Base-by-base conservation (phyloP, 92 coral and sea anemone species). In the Porites divaricata region DNA sequence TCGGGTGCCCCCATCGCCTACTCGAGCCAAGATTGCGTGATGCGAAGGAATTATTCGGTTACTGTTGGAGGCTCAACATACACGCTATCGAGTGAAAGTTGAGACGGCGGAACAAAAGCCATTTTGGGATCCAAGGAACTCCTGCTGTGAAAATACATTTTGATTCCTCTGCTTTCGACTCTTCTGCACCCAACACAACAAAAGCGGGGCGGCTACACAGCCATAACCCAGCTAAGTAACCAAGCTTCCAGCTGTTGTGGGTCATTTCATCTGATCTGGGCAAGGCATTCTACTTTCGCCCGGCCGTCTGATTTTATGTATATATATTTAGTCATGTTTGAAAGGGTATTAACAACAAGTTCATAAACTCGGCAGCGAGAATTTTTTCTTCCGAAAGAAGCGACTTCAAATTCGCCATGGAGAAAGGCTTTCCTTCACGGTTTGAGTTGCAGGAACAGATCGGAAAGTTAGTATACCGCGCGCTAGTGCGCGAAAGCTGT, bases 371-470 rank as follows among this genome's bases (percentile, higher is more conserved):
- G 62, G 52, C 72, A 63, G 21, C 45, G 62, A 63, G 78, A 63
- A 63, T 63, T 63, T 5, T 6, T 45, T 9, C 63, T 48, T 61
- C 51, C 45, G 50, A 49, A 72, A 72, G 51, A 61, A 63, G 7
- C 49, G 52, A 24, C 48, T 21, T 61, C 22, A 45, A 9, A 49
- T 1, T 17, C 23, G 72, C 66, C 81, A 97, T 97, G 99, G 99
- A 97, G 88, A 86, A 78, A 63, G 99, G 98, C 50, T 95, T 97
- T 83, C 99, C 99, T n/a, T 88, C 97, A 22, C 91, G 99, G 69
- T 97, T 95, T 74, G 98, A 97, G 71, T 80, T 97, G 26, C 98
- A 97, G 63, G 98, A 97, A 78, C 99, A 97, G 88, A 97, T 97
- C 41, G 99, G 99, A 80, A 97, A 95, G 99, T 97, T 77, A 87